phyloP scores from a whole-genome alignment of 2,888 invertebrate species.

The Microplitis deprimator region DNA sequence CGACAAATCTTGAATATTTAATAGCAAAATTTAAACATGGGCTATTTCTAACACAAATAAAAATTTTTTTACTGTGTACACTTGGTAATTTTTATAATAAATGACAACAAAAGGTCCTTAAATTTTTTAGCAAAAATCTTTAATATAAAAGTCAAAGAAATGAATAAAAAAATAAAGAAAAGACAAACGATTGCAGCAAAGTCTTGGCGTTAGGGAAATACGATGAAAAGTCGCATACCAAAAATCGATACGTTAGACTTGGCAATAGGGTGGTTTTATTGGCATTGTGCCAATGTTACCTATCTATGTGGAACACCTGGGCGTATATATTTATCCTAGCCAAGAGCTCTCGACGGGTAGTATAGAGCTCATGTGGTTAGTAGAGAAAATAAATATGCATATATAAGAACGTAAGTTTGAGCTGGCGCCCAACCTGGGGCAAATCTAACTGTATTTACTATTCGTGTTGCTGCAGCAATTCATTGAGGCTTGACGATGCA shows the following conservation, averaged over 20 bases:
- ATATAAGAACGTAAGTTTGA: conserved; percentile 14
- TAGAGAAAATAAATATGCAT: conserved; percentile 26
- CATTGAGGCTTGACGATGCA: not conserved
- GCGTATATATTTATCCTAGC: conserved; percentile 51
- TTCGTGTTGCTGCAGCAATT: conserved; percentile 1
- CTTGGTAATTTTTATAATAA: too few species aligned
- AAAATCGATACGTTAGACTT: conserved; percentile 55
- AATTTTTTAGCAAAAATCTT: not conserved
- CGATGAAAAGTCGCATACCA: conserved; percentile 49
- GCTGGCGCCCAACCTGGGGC: conserved; percentile 2
- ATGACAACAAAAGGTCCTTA: too few species aligned
- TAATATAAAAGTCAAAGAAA: not conserved
- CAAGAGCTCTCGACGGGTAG: conserved; percentile 15
- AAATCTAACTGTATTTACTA: not conserved
- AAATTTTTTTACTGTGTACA: too few species aligned
- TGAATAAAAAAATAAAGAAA: not conserved
- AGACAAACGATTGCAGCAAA: conserved; percentile 38
- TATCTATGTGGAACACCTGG: conserved; percentile 70
- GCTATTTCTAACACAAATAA: too few species aligned
- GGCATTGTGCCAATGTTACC: conserved; percentile 67
- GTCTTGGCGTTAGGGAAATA: conserved; percentile 45
- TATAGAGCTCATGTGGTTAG: conserved; percentile 8
- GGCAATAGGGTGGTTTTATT: conserved; percentile 63
- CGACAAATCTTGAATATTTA: too few species aligned
- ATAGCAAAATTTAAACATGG: too few species aligned